A percentile compares a stretch with the other conserved stretches of the same genome.
Evolutionary conservation across 2,113 vertebrate species (phyloP).

Genomic region (Empidonax alnorum): DNA sequence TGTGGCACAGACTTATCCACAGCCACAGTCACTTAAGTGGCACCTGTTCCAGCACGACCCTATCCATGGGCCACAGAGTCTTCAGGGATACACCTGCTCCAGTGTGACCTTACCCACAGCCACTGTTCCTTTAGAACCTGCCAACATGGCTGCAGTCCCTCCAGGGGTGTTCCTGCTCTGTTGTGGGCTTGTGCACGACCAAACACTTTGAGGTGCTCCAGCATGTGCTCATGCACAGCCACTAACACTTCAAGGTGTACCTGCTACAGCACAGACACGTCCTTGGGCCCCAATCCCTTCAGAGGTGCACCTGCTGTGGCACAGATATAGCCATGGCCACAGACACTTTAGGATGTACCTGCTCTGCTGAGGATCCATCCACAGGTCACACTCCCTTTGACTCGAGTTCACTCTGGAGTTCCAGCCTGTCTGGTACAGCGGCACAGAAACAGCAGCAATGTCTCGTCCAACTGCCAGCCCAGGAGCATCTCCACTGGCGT

Average conservation of each 20-base stretch:
- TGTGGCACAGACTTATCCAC: background rate
- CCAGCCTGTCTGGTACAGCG: background rate
- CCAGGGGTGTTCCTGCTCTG: background rate
- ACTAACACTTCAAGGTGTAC: background rate
- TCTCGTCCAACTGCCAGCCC: background rate
- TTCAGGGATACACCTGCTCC: background rate
- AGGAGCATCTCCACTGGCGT: background rate
- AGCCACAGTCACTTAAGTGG: background rate
- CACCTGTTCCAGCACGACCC: background rate
- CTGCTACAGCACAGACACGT: background rate
- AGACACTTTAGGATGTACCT: background rate
- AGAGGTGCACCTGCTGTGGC: background rate
- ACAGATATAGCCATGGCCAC: background rate
- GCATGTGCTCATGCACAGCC: background rate
- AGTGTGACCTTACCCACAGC: background rate
- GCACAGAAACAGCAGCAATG: background rate
- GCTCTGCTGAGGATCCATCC: background rate
- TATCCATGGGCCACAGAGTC: background rate
- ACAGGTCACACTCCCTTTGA: background rate
- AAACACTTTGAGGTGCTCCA: background rate
- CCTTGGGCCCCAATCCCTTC: background rate
- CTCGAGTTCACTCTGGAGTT: background rate
- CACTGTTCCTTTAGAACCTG: background rate
- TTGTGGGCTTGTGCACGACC: background rate
- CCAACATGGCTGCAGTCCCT: background rate